Conservation (phyloP, 2,888 invertebrate species). For the Eledone cirrhosa region DNA sequence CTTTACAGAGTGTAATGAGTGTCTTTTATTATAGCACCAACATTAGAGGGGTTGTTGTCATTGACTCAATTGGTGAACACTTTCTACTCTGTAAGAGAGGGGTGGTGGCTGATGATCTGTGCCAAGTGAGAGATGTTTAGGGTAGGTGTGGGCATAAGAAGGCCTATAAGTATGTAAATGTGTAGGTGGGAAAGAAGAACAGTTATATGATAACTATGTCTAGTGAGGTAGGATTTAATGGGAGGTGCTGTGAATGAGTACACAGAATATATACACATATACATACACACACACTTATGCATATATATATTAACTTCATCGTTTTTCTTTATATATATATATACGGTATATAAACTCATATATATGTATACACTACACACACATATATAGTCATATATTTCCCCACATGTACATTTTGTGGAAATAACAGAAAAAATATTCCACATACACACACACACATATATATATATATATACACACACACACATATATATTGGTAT, state of each 20-base stretch:
- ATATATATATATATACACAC: neutral
- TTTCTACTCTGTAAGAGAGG: too few species aligned
- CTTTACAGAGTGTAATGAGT: too few species aligned
- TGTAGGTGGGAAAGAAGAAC: neutral
- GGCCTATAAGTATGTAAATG: neutral
- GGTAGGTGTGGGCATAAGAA: neutral
- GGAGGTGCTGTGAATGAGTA: neutral
- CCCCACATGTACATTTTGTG: neutral
- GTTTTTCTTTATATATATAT: neutral
- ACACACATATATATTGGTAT: too few species aligned
- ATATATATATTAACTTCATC: too few species aligned
- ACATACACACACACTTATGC: neutral
- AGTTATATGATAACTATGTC: neutral
- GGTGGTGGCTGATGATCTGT: too few species aligned
- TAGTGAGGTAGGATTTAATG: neutral
- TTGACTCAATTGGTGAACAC: too few species aligned
- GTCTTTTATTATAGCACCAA: too few species aligned
- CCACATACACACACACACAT: neutral
- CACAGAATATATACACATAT: neutral
- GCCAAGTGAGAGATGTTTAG: too few species aligned
- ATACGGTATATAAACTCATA: neutral
- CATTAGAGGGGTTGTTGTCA: too few species aligned
- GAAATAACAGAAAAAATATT: neutral
- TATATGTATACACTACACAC: neutral
- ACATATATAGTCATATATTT: neutral